A percentile compares a stretch with the other conserved stretches of the same genome.
Evolutionary conservation across 2,113 vertebrate genomes (phyloP).

Genomic region (Gulo gulo): DNA sequence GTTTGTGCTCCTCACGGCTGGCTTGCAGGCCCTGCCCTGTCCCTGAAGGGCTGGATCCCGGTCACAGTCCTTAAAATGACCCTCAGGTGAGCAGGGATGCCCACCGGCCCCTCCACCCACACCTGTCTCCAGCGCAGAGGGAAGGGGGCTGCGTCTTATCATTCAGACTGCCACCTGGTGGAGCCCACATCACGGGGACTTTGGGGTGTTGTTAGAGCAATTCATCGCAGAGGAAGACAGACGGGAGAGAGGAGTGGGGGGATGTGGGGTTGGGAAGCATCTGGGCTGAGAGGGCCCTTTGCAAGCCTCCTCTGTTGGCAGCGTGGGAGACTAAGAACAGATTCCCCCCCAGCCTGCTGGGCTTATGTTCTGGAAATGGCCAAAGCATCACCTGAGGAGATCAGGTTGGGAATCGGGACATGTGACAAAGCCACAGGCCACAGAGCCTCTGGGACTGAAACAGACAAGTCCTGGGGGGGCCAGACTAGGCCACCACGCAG

Average conservation of each 20-base stretch:
- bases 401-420: not conserved
- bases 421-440: not conserved
- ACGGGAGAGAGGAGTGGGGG: no score
- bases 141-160: not conserved
- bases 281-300: no score
- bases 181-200: not conserved
- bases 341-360: not conserved
- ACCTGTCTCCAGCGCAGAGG: not conserved
- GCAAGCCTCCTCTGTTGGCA: not conserved
- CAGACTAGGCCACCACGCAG: not conserved
- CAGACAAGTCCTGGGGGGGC: not conserved
- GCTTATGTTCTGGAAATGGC: not conserved
- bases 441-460: not conserved
- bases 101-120: rapidly evolving
- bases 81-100: not conserved
- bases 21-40: not conserved
- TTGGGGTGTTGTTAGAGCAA: no score
- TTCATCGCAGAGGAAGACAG: not conserved
- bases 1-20: rapidly evolving
- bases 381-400: not conserved
- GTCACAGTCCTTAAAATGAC: not conserved
- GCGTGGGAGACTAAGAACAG: not conserved
- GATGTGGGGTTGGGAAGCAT: rapidly evolving
- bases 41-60: not conserved
- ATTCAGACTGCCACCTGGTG: constrained; percentile 39